Percentiles rank a stretch among this genome's conserved stretches.
phyloP scores from a whole-genome alignment of 92 coral and sea anemone genomes.

The Phenganax marumi region DNA sequence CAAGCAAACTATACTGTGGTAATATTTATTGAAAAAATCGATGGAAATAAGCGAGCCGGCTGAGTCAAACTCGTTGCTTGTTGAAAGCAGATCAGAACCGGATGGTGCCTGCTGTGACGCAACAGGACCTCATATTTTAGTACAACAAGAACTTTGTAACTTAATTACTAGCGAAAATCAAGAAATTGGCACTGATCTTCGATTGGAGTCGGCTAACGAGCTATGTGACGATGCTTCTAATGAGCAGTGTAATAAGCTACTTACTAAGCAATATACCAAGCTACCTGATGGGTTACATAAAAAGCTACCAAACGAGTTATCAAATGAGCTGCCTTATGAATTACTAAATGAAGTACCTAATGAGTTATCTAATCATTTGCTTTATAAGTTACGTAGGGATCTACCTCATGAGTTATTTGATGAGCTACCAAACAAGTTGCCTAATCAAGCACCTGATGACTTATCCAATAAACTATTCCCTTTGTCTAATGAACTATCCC shows the following conservation, averaged over 20 bases:
- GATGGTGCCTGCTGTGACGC: slow-evolving; percentile 1
- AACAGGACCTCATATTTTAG: background rate
- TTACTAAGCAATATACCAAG: too few relatives aligned
- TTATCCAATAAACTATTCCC: too few relatives aligned
- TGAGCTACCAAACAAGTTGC: too few relatives aligned
- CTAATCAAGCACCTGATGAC: too few relatives aligned
- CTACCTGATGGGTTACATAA: too few relatives aligned
- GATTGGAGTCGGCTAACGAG: background rate
- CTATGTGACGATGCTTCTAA: background rate
- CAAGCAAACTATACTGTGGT: background rate
- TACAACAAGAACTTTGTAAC: background rate
- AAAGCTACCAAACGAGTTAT: too few relatives aligned
- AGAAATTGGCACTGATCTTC: background rate
- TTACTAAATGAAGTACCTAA: too few relatives aligned
- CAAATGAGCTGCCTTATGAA: background rate
- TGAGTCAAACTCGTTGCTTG: slow-evolving; percentile 3
- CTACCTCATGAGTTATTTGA: too few relatives aligned
- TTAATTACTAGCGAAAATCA: background rate
- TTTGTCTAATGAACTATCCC: background rate
- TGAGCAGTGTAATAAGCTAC: too few relatives aligned
- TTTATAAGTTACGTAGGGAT: too few relatives aligned
- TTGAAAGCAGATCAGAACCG: background rate
- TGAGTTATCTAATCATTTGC: background rate
- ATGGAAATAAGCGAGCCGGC: background rate
- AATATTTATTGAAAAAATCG: background rate